Conservation (phyloP, 2,888 invertebrate species). For the Nowickia ferox region DNA sequence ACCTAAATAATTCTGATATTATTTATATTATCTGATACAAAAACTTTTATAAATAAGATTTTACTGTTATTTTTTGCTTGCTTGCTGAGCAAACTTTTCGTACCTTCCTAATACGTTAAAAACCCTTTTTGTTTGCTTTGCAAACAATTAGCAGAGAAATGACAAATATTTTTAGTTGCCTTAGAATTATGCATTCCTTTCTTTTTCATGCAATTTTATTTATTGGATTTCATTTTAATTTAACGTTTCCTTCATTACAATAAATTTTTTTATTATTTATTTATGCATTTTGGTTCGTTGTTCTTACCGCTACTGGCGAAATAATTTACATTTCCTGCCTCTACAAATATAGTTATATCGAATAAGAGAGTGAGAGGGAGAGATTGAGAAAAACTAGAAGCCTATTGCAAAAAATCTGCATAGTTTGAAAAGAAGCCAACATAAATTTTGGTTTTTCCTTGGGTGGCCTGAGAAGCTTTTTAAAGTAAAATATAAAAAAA, state of each 20-base stretch:
- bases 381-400: slow-evolving; percentile 3
- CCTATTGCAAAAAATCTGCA: slow-evolving; percentile 40
- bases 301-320: slow-evolving; percentile 18
- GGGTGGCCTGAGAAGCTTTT: slow-evolving; percentile 24
- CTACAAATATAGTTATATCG: slow-evolving; percentile 22
- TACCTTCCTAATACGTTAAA: not conserved
- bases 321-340: slow-evolving; percentile 60
- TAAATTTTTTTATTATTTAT: slow-evolving; percentile 35
- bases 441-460: slow-evolving; percentile 33
- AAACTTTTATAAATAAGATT: too few relatives aligned
- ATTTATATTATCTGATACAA: too few relatives aligned
- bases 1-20: too few relatives aligned
- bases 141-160: slow-evolving; percentile 9
- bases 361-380: not conserved
- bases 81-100: too few relatives aligned
- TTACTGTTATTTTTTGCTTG: too few relatives aligned
- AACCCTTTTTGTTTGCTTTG: not conserved
- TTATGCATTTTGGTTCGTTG: slow-evolving; percentile 28
- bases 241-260: slow-evolving; percentile 41
- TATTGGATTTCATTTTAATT: slow-evolving; percentile 24
- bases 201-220: not conserved
- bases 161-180: not conserved
- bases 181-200: slow-evolving; percentile 38
- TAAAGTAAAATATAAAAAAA: not conserved
- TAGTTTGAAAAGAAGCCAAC: slow-evolving; percentile 8